These are phyloP conservation scores for Orientallactaga sibirica DNA, from an alignment of 2,797 vertebrate genomes.

Conservation along the genomic window DNA sequence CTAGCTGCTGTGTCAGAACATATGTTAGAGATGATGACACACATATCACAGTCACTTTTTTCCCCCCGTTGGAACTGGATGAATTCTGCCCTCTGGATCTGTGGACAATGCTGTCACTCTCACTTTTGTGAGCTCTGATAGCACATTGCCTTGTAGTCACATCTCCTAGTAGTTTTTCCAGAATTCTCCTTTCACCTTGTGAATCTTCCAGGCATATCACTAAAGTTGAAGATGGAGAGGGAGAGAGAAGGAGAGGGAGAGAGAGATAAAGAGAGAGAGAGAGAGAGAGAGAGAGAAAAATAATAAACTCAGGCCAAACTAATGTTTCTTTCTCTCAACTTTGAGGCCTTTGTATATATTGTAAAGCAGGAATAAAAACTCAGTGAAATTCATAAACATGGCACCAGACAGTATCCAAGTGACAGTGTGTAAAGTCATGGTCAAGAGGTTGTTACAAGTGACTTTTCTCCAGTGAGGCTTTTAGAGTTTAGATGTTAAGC, in stretches of 20 bases:
- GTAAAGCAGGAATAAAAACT: conserved; percentile 31
- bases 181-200: conserved; percentile 18
- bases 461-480: background rate
- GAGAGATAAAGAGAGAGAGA: background rate
- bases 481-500: conserved; percentile 39
- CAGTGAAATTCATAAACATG: background rate
- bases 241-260: too few relatives aligned
- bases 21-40: background rate
- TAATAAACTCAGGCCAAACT: background rate
- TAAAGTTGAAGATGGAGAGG: background rate
- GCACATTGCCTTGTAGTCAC: background rate
- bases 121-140: background rate
- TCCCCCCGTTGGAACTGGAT: background rate
- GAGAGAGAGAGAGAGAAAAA: background rate
- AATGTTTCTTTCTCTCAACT: background rate
- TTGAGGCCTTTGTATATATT: background rate
- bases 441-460: background rate
- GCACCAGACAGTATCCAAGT: background rate
- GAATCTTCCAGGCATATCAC: conserved; percentile 17
- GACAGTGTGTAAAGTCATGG: background rate
- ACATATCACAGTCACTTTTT: background rate
- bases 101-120: background rate
- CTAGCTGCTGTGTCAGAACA: conserved; percentile 33
- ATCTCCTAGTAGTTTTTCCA: background rate
- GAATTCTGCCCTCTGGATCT: conserved; percentile 3